These are phyloP conservation scores for Trissonchulus latispiculum DNA, from an alignment of 2,888 invertebrate species.

Conservation along the genomic window DNA sequence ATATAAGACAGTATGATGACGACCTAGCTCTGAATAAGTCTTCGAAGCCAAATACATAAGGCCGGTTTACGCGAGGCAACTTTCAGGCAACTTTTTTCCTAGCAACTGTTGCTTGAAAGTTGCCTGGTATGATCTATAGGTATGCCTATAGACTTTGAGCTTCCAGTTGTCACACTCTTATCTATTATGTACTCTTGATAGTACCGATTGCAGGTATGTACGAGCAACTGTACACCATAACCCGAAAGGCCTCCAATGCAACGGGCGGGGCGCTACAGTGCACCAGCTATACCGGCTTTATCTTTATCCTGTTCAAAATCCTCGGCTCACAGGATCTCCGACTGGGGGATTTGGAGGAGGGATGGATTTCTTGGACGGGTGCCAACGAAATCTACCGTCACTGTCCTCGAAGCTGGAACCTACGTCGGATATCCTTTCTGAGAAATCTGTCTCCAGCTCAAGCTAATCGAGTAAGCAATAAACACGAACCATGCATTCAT, in stretches of 20 bases:
- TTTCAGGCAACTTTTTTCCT: too few species aligned
- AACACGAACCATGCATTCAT: too few species aligned
- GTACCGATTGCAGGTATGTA: slow-evolving; percentile 36
- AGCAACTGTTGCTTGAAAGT: too few species aligned
- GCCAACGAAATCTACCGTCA: slow-evolving; percentile 41
- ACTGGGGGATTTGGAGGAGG: slow-evolving; percentile 31
- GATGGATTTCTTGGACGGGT: slow-evolving; percentile 39
- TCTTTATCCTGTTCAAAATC: slow-evolving; percentile 37
- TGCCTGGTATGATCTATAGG: too few species aligned
- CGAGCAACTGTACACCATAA: slow-evolving; percentile 36
- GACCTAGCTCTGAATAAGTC: too few species aligned
- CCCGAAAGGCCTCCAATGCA: slow-evolving; percentile 29
- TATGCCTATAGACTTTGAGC: too few species aligned
- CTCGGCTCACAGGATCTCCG: slow-evolving; percentile 31
- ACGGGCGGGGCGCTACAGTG: slow-evolving; percentile 26
- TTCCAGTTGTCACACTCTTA: too few species aligned
- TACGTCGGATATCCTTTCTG: slow-evolving; percentile 34
- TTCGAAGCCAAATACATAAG: too few species aligned
- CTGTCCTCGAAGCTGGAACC: slow-evolving; percentile 37
- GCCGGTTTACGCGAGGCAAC: too few species aligned
- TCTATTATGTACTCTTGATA: too few species aligned
- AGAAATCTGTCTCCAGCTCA: not conserved
- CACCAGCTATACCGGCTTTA: slow-evolving; percentile 37
- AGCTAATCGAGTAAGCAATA: not conserved
- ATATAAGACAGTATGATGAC: too few species aligned